These are phyloP conservation scores for Orientallactaga sibirica DNA, from an alignment of 2,797 vertebrate species.

Conservation along the genomic window DNA sequence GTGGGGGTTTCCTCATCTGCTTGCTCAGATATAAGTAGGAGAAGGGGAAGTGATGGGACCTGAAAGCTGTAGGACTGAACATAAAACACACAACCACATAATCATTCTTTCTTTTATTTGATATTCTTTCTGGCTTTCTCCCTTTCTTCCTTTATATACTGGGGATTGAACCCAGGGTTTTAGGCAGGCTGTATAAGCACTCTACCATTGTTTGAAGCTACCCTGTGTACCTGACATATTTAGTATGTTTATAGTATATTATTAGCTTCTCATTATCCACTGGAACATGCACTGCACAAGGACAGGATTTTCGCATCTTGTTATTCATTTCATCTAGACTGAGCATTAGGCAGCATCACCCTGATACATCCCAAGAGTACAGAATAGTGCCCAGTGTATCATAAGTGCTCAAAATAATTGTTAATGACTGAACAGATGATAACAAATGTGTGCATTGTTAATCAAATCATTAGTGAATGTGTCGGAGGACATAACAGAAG, in stretches of 20 bases:
- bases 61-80: background rate
- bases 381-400: background rate
- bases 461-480: background rate
- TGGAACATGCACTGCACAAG: background rate
- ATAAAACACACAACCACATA: background rate
- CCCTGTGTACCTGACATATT: background rate
- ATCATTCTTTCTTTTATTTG: no score
- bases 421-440: background rate
- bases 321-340: background rate
- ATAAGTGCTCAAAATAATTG: background rate
- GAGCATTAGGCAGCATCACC: background rate
- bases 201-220: background rate
- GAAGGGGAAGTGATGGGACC: background rate
- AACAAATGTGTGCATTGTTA: background rate
- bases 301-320: background rate
- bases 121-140: background rate
- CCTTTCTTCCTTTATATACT: background rate
- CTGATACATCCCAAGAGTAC: background rate
- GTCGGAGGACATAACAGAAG: background rate
- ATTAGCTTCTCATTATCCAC: background rate
- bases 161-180: background rate
- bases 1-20: background rate
- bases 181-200: no score
- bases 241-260: background rate
- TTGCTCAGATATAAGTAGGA: background rate